These are phyloP conservation scores for Noctua comes DNA, from an alignment of 2,888 invertebrate species.

Conservation along the genomic window DNA sequence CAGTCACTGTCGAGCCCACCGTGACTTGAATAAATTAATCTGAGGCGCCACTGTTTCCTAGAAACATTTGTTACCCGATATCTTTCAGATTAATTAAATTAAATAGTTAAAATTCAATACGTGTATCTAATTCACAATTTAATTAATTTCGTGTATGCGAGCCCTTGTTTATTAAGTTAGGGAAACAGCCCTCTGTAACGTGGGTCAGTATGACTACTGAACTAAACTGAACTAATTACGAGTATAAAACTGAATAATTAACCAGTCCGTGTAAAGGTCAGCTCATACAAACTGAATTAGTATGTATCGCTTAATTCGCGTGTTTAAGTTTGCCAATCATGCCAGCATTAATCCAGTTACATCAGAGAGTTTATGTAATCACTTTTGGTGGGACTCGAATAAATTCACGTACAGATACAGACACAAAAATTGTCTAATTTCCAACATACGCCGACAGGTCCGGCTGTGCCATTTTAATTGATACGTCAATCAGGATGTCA, in stretches of 20 bases:
- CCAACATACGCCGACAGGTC: slow-evolving; percentile 34
- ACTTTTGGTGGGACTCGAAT: slow-evolving; percentile 13
- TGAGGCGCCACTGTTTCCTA: slow-evolving; percentile 71
- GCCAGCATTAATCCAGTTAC: slow-evolving; percentile 15
- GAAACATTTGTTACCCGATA: slow-evolving; percentile 76
- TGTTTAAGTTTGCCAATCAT: slow-evolving; percentile 15
- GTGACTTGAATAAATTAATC: slow-evolving; percentile 82
- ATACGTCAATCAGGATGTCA: slow-evolving; percentile 58
- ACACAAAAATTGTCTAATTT: slow-evolving; percentile 45
- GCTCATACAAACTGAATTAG: slow-evolving; percentile 40
- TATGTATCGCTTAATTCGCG: slow-evolving; percentile 27
- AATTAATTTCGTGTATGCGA: slow-evolving; percentile 67
- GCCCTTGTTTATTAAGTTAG: slow-evolving; percentile 62
- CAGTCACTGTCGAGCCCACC: slow-evolving; percentile 70
- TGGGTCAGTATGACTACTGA: slow-evolving; percentile 30
- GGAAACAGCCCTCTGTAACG: slow-evolving; percentile 21
- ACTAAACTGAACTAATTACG: slow-evolving; percentile 56
- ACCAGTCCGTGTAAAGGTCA: slow-evolving; percentile 38
- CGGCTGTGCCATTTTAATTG: slow-evolving; percentile 60
- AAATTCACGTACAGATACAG: slow-evolving; percentile 17
- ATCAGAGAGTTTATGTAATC: slow-evolving; percentile 16
- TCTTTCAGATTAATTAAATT: slow-evolving; percentile 77
- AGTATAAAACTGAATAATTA: slow-evolving; percentile 49
- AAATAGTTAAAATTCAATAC: slow-evolving; percentile 80
- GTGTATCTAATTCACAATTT: slow-evolving; percentile 69